Base-by-base conservation (phyloP, 2,113 vertebrate genomes). In the Tautogolabrus adspersus region DNA sequence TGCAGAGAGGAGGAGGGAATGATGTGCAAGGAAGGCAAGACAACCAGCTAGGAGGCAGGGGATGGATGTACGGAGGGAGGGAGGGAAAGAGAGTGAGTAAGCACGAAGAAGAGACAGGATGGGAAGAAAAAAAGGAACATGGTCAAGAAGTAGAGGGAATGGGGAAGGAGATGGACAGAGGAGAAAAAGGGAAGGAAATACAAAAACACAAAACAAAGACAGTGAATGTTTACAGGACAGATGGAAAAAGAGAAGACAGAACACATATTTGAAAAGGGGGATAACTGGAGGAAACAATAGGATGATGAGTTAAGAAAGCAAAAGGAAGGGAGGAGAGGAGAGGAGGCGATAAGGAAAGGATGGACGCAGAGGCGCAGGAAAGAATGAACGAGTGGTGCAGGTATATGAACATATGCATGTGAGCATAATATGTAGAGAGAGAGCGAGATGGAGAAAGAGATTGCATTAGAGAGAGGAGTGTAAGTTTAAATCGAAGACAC, bases 401-500 rank as follows among this genome's bases (percentile, higher is more conserved):
- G 52, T 52, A 52, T 67, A 58, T 67, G 63, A 34, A 67, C n/a
- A 65, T 42, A 34, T 34, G 30, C 30, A 34, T 34, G 30, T 46
- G 44, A 16, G 10, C 21, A 74, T 52, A n/a, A 56, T 16, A 51
- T 47, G 37, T 40, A 44, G 30, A 15, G n/a, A 57, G 8, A 15
- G 8, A 67, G 55, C 68, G 55, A 34, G 70, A 69, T 18, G 38
- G 58, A 80, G 74, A 57, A 12, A 72, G 81, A 68, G 64, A 86
- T 42, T 81, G 79, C 63, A 22, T 74, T 88, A 91, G 69, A 83
- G 34, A 71, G 69, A 80, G 58, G 72, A 81, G 66, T 61, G 95
- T 60, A 75, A 71, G 81, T 79, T 62, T 30, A 74, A 90, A 96
- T 96, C 95, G 89, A 96, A 96, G 92, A 85, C 93, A 90, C 92